A percentile compares a stretch with the other conserved stretches of the same genome.
Conservation (phyloP, 2,888 invertebrate genomes). For the Cerceris rybyensis region DNA sequence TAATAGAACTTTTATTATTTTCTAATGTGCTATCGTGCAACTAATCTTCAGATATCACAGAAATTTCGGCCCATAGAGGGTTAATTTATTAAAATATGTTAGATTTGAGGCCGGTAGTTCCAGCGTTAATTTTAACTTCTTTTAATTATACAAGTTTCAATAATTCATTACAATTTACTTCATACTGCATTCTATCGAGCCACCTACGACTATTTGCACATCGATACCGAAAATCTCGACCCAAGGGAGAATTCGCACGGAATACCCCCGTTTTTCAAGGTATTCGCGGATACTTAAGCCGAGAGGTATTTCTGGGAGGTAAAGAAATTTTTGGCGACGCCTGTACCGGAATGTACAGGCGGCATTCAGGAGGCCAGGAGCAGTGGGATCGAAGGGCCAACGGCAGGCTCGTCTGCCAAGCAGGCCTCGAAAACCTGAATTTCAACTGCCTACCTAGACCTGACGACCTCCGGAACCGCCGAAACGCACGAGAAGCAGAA, state of each 20-base stretch:
- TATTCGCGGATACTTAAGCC: constrained; percentile 8
- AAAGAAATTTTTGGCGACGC: constrained; percentile 43
- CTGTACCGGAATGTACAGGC: constrained; percentile 62
- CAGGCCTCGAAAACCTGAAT: constrained; percentile 73
- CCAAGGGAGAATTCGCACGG: not conserved
- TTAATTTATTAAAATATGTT: too few species aligned
- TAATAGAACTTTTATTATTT: too few species aligned
- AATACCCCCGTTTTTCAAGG: not conserved
- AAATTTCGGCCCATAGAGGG: too few species aligned
- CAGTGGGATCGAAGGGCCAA: constrained; percentile 64
- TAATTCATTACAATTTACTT: too few species aligned
- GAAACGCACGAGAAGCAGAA: constrained; percentile 52
- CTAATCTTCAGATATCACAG: too few species aligned
- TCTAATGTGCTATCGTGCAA: too few species aligned
- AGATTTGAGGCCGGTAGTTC: too few species aligned
- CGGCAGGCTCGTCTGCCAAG: constrained; percentile 63
- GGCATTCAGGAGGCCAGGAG: constrained; percentile 57
- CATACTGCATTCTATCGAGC: too few species aligned
- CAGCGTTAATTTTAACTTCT: too few species aligned
- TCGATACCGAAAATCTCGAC: too few species aligned
- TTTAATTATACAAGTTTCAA: too few species aligned
- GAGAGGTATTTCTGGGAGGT: not conserved
- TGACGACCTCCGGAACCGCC: constrained; percentile 67
- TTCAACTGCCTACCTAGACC: constrained; percentile 72
- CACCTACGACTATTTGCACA: too few species aligned